These are phyloP conservation scores for Rhagium mordax DNA, from an alignment of 2,888 invertebrate genomes.

Conservation along the genomic window DNA sequence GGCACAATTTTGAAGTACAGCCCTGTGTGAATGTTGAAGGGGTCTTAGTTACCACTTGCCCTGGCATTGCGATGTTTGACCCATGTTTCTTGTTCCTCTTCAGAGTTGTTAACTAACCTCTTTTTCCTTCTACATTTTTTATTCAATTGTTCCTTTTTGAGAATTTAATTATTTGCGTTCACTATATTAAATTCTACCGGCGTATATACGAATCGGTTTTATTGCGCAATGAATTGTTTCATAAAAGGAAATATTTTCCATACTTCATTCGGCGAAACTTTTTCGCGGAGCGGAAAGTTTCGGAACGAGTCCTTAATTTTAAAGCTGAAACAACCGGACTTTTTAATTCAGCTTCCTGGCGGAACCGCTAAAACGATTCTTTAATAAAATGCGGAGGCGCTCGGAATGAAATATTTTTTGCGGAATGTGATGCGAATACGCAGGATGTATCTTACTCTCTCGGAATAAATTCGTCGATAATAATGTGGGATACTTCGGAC, in stretches of 20 bases:
- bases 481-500: not conserved
- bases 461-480: not conserved
- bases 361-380: not conserved
- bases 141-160: not conserved
- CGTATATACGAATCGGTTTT: not conserved
- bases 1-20: too few species aligned
- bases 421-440: not conserved
- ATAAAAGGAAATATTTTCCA: slow-evolving; percentile 8
- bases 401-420: slow-evolving; percentile 24
- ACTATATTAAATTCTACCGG: too few species aligned
- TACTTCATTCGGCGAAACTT: slow-evolving; percentile 4
- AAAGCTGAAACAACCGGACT: slow-evolving; percentile 26
- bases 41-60: too few species aligned
- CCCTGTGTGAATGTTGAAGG: too few species aligned
- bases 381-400: slow-evolving; percentile 15
- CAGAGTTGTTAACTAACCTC: too few species aligned
- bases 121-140: too few species aligned
- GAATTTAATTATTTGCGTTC: not conserved
- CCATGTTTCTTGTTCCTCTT: too few species aligned
- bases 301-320: slow-evolving; percentile 12
- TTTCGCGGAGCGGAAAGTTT: slow-evolving; percentile 19
- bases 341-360: slow-evolving; percentile 27
- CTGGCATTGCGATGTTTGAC: too few species aligned
- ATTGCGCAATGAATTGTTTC: not conserved
- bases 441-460: not conserved